Conservation (phyloP, 2,797 vertebrate species). For the Florisuga fusca region DNA sequence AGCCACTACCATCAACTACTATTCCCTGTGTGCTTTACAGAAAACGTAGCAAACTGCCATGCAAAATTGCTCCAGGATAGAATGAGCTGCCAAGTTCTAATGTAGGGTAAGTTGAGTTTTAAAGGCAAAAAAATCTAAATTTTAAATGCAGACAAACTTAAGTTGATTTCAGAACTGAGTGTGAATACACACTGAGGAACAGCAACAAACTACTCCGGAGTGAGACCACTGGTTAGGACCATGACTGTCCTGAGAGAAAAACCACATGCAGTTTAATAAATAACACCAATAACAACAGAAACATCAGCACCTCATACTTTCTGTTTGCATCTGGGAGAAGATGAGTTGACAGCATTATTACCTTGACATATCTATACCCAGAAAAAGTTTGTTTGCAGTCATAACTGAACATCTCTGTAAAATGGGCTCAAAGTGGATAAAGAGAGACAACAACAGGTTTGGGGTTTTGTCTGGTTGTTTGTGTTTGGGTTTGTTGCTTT, state of each 20-base stretch:
- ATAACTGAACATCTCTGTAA: neutral
- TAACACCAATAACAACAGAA: neutral
- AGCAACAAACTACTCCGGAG: neutral
- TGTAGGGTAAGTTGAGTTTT: neutral
- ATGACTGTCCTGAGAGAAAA: neutral
- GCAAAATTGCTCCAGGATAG: neutral
- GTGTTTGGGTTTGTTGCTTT: too few species aligned
- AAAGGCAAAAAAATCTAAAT: neutral
- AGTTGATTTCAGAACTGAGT: neutral
- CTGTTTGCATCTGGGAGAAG: neutral
- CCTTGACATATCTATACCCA: neutral
- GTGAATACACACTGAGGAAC: neutral
- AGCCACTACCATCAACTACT: neutral
- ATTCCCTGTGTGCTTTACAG: neutral
- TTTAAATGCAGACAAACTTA: neutral
- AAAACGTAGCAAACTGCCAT: neutral
- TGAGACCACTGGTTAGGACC: rapidly evolving
- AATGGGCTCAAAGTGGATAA: neutral
- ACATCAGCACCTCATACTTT: too few species aligned
- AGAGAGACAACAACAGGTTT: neutral
- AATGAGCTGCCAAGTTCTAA: neutral
- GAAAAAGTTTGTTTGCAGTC: neutral
- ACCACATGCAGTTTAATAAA: neutral
- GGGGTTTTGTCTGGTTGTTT: too few species aligned
- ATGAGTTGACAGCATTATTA: neutral